phyloP scores from a whole-genome alignment of 37 sponge, comb jelly and placozoan species.

The Halisarca cf. caerulea region DNA sequence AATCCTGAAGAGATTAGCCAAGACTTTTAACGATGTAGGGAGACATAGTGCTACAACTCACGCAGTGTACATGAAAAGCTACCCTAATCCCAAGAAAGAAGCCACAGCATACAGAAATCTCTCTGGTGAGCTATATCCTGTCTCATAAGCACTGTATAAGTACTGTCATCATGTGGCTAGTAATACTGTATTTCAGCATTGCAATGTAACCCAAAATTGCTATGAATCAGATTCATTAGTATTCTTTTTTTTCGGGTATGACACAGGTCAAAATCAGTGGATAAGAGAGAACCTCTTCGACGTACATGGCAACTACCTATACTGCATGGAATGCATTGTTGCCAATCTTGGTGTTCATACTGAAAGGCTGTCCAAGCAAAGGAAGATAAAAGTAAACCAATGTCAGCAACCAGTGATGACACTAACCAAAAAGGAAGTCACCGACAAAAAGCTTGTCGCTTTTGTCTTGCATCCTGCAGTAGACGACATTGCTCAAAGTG shows the following conservation, averaged over 20 bases:
- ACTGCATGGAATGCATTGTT: conserved; percentile 18
- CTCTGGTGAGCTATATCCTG: not conserved
- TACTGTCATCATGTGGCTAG: no score
- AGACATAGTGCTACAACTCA: not conserved
- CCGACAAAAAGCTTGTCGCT: not conserved
- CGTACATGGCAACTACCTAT: conserved; percentile 33
- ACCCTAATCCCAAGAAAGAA: not conserved
- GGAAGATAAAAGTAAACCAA: conserved; percentile 26
- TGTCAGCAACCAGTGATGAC: conserved; percentile 26
- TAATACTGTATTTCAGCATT: not conserved
- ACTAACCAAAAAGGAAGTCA: conserved; percentile 33
- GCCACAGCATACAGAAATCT: not conserved
- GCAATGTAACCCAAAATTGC: no score
- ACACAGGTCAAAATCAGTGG: conserved; percentile 40
- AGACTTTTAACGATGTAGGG: not conserved
- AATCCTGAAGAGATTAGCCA: not conserved
- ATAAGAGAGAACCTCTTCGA: conserved; percentile 24
- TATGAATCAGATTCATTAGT: no score
- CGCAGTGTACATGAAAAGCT: not conserved
- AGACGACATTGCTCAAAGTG: conserved; percentile 36
- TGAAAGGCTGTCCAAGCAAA: conserved; percentile 37
- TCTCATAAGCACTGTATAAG: no score
- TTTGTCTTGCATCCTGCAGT: conserved; percentile 76
- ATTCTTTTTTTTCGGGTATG: not conserved
- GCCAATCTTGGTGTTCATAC: conserved; percentile 20